Conservation (phyloP, 2,113 vertebrate species). For the Athene cunicularia region DNA sequence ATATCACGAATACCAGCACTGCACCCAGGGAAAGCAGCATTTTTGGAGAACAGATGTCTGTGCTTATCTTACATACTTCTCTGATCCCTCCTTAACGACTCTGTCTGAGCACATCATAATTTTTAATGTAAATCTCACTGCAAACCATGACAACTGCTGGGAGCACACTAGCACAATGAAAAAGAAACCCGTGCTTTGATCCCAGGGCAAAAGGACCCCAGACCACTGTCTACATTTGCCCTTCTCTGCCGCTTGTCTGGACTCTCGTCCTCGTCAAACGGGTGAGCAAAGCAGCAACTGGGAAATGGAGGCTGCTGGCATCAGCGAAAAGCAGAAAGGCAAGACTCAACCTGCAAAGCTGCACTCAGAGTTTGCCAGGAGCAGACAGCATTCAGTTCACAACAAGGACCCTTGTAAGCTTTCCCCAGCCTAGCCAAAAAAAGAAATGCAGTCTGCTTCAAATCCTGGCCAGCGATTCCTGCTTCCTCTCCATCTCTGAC, state of each 20-base stretch:
- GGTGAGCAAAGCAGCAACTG: not conserved
- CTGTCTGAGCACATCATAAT: not conserved
- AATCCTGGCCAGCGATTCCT: not conserved
- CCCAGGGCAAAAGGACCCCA: not conserved
- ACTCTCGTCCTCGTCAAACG: not conserved
- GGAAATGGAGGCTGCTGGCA: conserved; percentile 2
- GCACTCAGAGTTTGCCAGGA: not conserved
- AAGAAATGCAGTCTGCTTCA: not conserved
- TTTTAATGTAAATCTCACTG: conserved; percentile 8
- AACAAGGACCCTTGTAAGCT: not conserved
- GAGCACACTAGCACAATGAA: not conserved
- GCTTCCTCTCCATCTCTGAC: not conserved
- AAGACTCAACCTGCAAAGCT: conserved; percentile 11
- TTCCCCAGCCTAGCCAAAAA: not conserved
- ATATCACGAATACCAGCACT: not conserved
- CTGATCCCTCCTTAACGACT: conserved; percentile 13
- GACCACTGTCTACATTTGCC: not conserved
- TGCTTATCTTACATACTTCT: not conserved
- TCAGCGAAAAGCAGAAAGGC: not conserved
- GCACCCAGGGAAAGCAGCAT: not conserved
- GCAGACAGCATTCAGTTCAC: not conserved
- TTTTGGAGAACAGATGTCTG: not conserved
- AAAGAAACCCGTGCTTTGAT: not conserved
- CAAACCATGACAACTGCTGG: not conserved
- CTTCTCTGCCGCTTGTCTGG: not conserved